These are phyloP conservation scores for Eucidaris tribuloides DNA, from an alignment of 35 echinoderm and acorn worm species.

Conservation along the genomic window DNA sequence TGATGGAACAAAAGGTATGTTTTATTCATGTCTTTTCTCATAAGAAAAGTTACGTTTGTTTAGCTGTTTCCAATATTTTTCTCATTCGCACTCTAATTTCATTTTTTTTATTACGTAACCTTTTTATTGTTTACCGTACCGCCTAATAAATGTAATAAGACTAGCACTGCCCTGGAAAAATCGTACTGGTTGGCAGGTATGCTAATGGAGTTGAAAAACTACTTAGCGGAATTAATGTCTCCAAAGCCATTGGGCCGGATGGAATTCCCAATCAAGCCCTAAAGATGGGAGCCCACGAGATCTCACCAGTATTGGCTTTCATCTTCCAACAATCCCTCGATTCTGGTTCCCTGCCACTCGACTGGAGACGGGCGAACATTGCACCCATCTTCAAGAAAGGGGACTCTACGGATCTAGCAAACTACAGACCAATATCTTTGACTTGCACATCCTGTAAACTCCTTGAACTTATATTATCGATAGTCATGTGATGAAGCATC, in stretches of 20 bases:
- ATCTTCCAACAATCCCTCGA: conserved; percentile 38
- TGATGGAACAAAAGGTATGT: no score
- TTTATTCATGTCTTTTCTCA: no score
- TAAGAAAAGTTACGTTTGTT: no score
- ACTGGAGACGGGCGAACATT: conserved; percentile 27
- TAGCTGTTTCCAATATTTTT: no score
- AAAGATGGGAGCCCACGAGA: conserved; percentile 19
- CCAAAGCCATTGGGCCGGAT: conserved; percentile 19
- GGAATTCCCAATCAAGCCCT: not conserved
- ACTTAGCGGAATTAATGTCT: not conserved
- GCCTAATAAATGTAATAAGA: no score
- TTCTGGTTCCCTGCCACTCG: conserved; percentile 10
- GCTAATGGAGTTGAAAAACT: conserved; percentile 16
- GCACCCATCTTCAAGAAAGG: conserved; percentile 46
- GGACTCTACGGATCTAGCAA: conserved; percentile 2
- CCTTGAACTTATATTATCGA: conserved; percentile 18
- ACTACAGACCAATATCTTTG: conserved; percentile 43
- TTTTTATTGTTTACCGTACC: no score
- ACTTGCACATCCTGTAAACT: conserved; percentile 40
- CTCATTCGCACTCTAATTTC: no score
- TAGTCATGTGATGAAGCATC: conserved; percentile 3
- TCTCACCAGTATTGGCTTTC: conserved; percentile 6
- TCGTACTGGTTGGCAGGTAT: no score
- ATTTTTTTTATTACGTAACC: no score
- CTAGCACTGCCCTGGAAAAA: no score